phyloP scores from a whole-genome alignment of 2,797 vertebrate species.

The Centroberyx gerrardi region DNA sequence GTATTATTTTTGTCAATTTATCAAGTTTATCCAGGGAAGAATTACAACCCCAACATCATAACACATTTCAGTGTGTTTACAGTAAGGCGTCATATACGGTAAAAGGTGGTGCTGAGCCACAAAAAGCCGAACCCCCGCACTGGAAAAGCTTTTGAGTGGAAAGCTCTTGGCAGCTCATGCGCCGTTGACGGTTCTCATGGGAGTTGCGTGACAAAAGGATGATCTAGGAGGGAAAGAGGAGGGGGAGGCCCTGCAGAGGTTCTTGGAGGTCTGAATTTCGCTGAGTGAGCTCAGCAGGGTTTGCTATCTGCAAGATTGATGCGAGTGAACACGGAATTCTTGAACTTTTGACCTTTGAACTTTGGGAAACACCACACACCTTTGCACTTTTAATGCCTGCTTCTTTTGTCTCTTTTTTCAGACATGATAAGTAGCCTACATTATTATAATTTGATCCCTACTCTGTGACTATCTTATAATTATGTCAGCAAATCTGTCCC shows the following conservation, averaged over 20 bases:
- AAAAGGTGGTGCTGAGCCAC: constrained; percentile 57
- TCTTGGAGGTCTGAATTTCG: constrained; percentile 35
- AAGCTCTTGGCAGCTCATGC: constrained; percentile 64
- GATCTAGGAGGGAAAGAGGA: constrained; percentile 44
- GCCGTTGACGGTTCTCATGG: constrained; percentile 56
- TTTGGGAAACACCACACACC: constrained; percentile 18
- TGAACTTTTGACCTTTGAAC: constrained; percentile 53
- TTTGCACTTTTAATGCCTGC: constrained; percentile 15
- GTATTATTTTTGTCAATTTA: constrained; percentile 44
- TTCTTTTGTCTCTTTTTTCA: constrained; percentile 26
- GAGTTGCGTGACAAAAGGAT: constrained; percentile 70
- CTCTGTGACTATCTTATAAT: constrained; percentile 33
- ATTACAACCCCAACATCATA: constrained; percentile 24
- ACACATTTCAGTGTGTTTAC: constrained; percentile 50
- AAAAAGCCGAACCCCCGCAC: constrained; percentile 54
- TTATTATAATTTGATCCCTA: constrained; percentile 5
- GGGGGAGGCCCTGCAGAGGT: constrained; percentile 24
- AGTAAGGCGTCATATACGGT: constrained; percentile 48
- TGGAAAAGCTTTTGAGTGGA: constrained; percentile 65
- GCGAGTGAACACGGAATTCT: constrained; percentile 10
- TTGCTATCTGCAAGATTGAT: constrained; percentile 56
- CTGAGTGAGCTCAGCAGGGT: constrained; percentile 48
- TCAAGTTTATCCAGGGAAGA: constrained; percentile 10
- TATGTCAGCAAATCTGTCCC: constrained; percentile 39
- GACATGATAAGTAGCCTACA: neutral